Percentiles rank a stretch among this genome's conserved stretches.
phyloP scores from a whole-genome alignment of 2,797 vertebrate genomes.

The Anabas testudineus region DNA sequence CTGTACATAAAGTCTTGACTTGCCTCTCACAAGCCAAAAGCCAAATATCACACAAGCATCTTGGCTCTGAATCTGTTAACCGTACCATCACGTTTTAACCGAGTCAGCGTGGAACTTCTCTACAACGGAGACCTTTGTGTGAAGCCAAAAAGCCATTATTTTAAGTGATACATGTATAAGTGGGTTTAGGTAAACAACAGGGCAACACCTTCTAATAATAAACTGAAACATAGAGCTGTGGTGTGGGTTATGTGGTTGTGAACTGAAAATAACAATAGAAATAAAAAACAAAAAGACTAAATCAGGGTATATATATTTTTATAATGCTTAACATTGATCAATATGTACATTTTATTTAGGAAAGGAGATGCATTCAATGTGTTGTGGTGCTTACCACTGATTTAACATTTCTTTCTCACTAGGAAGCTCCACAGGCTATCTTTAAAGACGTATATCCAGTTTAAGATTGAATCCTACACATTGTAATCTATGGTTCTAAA shows the following conservation, averaged over 20 bases:
- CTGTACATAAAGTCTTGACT: not conserved
- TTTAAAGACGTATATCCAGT: too few species aligned
- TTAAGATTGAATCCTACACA: too few species aligned
- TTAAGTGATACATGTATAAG: not conserved
- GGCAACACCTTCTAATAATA: slow-evolving; percentile 9
- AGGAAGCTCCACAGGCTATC: too few species aligned
- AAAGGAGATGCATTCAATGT: too few species aligned
- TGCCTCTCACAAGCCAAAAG: not conserved
- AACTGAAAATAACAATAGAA: not conserved
- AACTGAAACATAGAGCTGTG: not conserved
- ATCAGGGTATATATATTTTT: too few species aligned
- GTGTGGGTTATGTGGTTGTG: not conserved
- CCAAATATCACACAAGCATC: not conserved
- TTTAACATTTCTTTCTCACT: too few species aligned
- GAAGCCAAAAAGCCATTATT: slow-evolving; percentile 18
- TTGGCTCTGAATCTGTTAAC: not conserved
- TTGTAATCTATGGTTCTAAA: too few species aligned
- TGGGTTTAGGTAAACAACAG: not conserved
- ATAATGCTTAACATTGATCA: too few species aligned
- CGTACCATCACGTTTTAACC: not conserved
- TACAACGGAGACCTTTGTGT: not conserved
- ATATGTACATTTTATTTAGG: not conserved
- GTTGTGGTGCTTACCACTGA: too few species aligned
- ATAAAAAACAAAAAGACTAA: too few species aligned
- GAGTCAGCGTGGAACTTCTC: not conserved